These are phyloP conservation scores for Montipora efflorescens DNA, from an alignment of 64 coral and sea anemone genomes.

Conservation along the genomic window DNA sequence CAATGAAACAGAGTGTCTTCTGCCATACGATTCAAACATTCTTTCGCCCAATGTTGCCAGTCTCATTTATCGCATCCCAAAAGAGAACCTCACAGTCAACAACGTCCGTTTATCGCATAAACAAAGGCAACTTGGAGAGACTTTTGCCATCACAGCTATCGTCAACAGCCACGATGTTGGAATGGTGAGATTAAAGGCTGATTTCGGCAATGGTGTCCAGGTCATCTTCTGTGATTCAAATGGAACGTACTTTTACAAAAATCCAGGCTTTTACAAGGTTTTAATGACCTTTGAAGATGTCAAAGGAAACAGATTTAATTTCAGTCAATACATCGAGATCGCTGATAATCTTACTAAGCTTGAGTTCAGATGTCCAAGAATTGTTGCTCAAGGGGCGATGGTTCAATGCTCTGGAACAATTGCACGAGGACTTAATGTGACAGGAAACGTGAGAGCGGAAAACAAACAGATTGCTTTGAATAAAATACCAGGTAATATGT, in stretches of 20 bases:
- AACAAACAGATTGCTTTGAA: background rate
- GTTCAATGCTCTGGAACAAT: background rate
- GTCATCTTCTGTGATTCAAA: constrained; percentile 9
- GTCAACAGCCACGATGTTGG: background rate
- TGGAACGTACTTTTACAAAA: constrained; percentile 24
- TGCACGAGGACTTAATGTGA: background rate
- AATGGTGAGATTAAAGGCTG: background rate
- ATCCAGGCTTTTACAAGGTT: constrained; percentile 17
- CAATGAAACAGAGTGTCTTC: background rate
- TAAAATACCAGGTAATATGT: background rate
- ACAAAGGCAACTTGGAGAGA: background rate
- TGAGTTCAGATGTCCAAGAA: background rate
- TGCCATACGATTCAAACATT: background rate
- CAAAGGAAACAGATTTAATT: background rate
- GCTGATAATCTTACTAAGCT: constrained; percentile 33
- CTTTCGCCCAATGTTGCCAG: background rate
- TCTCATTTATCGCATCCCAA: background rate
- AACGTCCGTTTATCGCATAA: background rate
- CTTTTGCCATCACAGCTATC: background rate
- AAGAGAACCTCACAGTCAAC: background rate
- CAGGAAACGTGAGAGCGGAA: background rate
- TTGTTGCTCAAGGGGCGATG: background rate
- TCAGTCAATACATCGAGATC: background rate
- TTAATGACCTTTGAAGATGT: background rate
- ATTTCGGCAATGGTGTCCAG: constrained; percentile 13